phyloP scores from a whole-genome alignment of 2,888 invertebrate species.

The Herminia tarsipennalis region DNA sequence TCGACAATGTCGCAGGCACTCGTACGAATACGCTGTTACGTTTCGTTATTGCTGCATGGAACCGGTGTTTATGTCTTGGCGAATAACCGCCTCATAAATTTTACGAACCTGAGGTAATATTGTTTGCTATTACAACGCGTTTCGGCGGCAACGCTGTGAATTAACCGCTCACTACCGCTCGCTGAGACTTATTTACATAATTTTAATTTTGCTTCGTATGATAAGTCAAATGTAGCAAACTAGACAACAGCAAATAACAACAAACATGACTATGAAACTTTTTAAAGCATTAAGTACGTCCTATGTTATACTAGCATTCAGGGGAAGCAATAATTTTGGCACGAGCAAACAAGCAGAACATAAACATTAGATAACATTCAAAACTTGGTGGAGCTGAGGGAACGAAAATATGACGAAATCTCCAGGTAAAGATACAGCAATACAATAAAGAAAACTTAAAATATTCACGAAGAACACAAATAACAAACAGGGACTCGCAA shows the following conservation, averaged over 20 bases:
- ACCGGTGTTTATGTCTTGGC: constrained; percentile 65
- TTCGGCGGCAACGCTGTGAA: constrained; percentile 58
- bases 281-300: too few species aligned
- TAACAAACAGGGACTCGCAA: constrained; percentile 41
- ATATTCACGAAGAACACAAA: constrained; percentile 40
- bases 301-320: not conserved
- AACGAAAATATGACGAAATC: constrained; percentile 40
- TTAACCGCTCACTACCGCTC: constrained; percentile 58
- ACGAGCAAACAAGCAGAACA: constrained; percentile 27
- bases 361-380: constrained; percentile 30
- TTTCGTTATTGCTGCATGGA: constrained; percentile 53
- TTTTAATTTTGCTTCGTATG: constrained; percentile 58
- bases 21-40: constrained; percentile 54
- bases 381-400: constrained; percentile 17
- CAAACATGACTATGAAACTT: too few species aligned
- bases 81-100: constrained; percentile 78
- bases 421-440: constrained; percentile 41
- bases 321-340: constrained; percentile 10
- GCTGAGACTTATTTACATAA: constrained; percentile 64
- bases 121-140: constrained; percentile 71
- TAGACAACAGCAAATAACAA: too few species aligned
- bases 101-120: constrained; percentile 74
- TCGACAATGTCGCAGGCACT: constrained; percentile 37
- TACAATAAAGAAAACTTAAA: constrained; percentile 45
- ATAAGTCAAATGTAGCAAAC: too few species aligned